A percentile compares a stretch with the other conserved stretches of the same genome.
These are phyloP conservation scores for Bungarus multicinctus DNA, from an alignment of 2,113 vertebrate species.

Conservation along the genomic window DNA sequence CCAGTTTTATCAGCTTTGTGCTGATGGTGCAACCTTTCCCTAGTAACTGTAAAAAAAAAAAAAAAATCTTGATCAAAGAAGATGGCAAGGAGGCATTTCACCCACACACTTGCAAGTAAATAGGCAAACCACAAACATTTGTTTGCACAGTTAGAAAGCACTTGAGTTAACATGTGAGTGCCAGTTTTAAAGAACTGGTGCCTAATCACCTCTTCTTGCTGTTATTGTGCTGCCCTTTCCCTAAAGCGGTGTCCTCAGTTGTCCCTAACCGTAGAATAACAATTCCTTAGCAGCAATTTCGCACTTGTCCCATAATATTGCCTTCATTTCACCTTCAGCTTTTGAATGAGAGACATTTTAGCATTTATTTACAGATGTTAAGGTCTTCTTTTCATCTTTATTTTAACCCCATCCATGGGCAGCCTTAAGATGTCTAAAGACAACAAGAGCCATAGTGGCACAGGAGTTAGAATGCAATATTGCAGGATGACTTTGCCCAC, in stretches of 20 bases:
- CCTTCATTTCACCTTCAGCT: background rate
- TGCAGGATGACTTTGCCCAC: no score
- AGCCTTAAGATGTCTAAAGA: background rate
- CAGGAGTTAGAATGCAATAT: no score
- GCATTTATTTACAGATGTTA: background rate
- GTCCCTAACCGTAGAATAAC: background rate
- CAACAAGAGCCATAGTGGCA: no score
- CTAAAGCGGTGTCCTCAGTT: background rate
- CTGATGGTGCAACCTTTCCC: constrained; percentile 50
- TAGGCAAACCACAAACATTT: constrained; percentile 56
- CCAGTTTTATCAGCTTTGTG: constrained; percentile 44
- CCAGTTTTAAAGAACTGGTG: constrained; percentile 40
- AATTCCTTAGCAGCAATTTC: background rate
- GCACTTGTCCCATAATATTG: background rate
- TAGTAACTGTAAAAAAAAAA: constrained; percentile 57
- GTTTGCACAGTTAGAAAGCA: constrained; percentile 49
- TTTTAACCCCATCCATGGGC: background rate
- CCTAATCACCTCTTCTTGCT: background rate
- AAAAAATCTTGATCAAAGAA: constrained; percentile 60
- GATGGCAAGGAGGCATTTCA: constrained; percentile 50
- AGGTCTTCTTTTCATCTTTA: background rate
- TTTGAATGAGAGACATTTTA: background rate
- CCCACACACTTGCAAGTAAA: constrained; percentile 47
- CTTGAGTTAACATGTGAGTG: constrained; percentile 28
- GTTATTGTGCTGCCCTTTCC: constrained; percentile 6